Conservation (phyloP, 2,113 vertebrate species). For the Antigone vipio region DNA sequence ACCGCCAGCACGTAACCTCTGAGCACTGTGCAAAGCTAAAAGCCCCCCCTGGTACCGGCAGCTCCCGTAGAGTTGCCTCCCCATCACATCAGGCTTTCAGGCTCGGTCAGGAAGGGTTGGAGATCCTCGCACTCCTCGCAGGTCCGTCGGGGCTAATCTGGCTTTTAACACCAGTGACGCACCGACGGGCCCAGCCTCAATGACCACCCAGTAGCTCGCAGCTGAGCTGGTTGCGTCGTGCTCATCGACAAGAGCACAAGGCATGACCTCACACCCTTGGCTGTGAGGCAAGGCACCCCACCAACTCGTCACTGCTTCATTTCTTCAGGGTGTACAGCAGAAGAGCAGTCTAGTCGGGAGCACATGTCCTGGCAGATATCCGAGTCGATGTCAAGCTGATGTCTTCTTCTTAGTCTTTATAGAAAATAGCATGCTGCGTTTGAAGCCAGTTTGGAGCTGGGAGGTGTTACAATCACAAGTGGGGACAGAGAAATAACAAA, state of each 20-base stretch:
- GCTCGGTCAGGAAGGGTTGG: not conserved
- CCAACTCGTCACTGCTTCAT: not conserved
- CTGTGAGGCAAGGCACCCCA: not conserved
- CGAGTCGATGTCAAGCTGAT: not conserved
- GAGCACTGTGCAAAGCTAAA: not conserved
- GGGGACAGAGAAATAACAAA: not conserved
- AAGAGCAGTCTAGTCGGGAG: not conserved
- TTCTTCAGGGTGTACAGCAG: not conserved
- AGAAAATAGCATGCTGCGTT: not conserved
- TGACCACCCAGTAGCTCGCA: accelerated
- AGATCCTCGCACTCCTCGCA: accelerated
- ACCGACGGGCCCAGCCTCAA: accelerated
- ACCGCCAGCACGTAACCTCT: not conserved
- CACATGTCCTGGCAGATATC: not conserved
- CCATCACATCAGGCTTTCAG: not conserved
- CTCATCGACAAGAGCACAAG: not conserved
- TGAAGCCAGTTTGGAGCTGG: not conserved
- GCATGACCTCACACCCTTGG: not conserved
- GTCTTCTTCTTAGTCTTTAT: not conserved
- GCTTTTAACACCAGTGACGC: not conserved
- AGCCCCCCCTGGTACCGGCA: not conserved
- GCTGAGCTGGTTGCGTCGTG: not conserved
- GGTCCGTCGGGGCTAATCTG: accelerated
- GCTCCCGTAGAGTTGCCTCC: not conserved
- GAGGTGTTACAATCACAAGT: not conserved